Percentiles rank a stretch among this genome's conserved stretches.
Conservation (phyloP, 1,140 invertebrate species). For the Drosophila micromelanica region DNA sequence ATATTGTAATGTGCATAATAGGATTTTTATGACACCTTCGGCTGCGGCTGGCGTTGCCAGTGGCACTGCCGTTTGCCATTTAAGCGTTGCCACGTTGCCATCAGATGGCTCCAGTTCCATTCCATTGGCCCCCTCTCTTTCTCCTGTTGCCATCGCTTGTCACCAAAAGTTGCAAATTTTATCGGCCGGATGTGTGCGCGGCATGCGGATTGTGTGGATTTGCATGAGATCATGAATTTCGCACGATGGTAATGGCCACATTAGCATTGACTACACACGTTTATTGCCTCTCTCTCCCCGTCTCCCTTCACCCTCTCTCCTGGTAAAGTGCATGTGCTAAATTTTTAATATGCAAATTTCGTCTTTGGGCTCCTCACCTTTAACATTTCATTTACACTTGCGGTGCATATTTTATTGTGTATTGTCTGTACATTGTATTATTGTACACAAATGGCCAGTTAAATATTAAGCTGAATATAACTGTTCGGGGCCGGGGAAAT, state of each 20-base stretch:
- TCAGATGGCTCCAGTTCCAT: conserved; percentile 30
- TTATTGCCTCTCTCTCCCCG: conserved; percentile 44
- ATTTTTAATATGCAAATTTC: conserved; percentile 79
- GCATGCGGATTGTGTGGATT: conserved; percentile 64
- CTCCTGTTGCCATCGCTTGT: conserved; percentile 47
- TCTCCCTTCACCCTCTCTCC: neutral
- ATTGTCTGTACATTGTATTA: conserved; percentile 56
- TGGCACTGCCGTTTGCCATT: conserved; percentile 21
- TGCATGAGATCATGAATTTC: conserved; percentile 80
- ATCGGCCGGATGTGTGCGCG: conserved; percentile 65
- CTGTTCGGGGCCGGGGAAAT: neutral
- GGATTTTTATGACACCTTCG: conserved; percentile 78
- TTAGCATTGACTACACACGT: conserved; percentile 78
- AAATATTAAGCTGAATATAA: conserved; percentile 48
- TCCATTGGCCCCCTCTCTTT: neutral
- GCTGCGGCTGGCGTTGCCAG: conserved; percentile 44
- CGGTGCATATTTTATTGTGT: conserved; percentile 74
- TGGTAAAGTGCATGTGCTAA: conserved; percentile 72
- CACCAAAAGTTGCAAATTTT: conserved; percentile 80
- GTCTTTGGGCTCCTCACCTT: conserved; percentile 35
- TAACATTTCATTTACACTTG: conserved; percentile 78
- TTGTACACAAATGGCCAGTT: conserved; percentile 73
- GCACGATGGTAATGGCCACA: conserved; percentile 72
- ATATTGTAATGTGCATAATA: conserved; percentile 81
- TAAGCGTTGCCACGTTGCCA: conserved; percentile 16